These are phyloP conservation scores for Tadarida brasiliensis DNA, from an alignment of 2,797 vertebrate genomes.

Conservation along the genomic window DNA sequence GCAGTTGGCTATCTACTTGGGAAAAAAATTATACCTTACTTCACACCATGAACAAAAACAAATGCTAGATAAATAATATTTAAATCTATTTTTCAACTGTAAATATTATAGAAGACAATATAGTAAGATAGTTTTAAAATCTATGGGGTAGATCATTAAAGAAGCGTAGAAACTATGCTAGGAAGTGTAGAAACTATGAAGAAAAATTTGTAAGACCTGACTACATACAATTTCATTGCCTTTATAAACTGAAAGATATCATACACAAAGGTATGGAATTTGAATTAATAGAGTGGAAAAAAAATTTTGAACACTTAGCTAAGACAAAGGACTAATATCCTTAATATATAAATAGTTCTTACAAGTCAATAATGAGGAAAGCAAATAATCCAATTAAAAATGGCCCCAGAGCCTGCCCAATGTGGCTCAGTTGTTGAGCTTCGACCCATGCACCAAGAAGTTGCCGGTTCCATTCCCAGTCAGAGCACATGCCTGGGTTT, in stretches of 20 bases:
- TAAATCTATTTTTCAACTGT: not conserved
- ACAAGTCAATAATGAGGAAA: slow-evolving; percentile 28
- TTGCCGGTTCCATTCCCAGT: too few relatives aligned
- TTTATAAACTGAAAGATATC: not conserved
- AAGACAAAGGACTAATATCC: not conserved
- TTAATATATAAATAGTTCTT: not conserved
- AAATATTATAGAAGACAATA: not conserved
- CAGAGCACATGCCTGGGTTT: too few relatives aligned
- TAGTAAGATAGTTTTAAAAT: not conserved
- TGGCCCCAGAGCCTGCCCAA: not conserved
- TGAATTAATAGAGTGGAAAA: not conserved
- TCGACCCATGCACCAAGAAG: too few relatives aligned
- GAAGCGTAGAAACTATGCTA: too few relatives aligned
- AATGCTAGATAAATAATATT: slow-evolving; percentile 26
- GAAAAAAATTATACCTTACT: slow-evolving; percentile 22
- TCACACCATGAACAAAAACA: not conserved
- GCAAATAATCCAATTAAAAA: slow-evolving; percentile 17
- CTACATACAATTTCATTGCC: not conserved
- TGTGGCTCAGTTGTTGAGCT: too few relatives aligned
- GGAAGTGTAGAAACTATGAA: not conserved
- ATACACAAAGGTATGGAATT: not conserved
- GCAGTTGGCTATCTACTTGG: not conserved
- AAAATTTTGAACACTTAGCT: not conserved
- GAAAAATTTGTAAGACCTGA: not conserved
- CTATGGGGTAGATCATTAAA: not conserved